Conservation (phyloP, 2,888 invertebrate genomes). For the Silvanus unidentatus region DNA sequence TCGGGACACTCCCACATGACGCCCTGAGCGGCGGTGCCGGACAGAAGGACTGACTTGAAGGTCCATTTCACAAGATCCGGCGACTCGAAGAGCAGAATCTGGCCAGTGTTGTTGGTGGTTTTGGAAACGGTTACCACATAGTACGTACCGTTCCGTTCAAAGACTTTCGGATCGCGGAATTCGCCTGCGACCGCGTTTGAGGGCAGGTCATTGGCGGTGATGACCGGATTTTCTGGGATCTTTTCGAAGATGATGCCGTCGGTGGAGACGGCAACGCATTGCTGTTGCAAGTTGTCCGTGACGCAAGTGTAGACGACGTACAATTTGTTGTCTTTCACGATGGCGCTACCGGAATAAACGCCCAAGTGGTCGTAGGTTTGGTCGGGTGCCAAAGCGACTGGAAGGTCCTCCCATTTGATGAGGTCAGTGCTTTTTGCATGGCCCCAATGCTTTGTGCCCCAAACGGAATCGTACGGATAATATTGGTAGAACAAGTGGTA, state of each 20-base stretch:
- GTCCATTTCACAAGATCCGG: slow-evolving; percentile 33
- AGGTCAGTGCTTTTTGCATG: slow-evolving; percentile 49
- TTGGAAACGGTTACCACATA: slow-evolving; percentile 45
- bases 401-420: slow-evolving; percentile 47
- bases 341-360: slow-evolving; percentile 50
- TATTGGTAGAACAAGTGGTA: slow-evolving; percentile 52
- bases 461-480: slow-evolving; percentile 43
- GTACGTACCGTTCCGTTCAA: slow-evolving; percentile 42
- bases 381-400: slow-evolving; percentile 49
- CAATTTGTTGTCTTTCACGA: slow-evolving; percentile 43
- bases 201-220: slow-evolving; percentile 38
- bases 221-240: slow-evolving; percentile 17
- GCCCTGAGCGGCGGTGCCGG: slow-evolving; percentile 19
- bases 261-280: slow-evolving; percentile 37
- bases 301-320: slow-evolving; percentile 46
- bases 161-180: slow-evolving; percentile 50
- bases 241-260: slow-evolving; percentile 42
- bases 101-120: slow-evolving; percentile 33
- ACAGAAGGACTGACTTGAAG: slow-evolving; percentile 14
- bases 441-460: slow-evolving; percentile 48
- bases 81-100: slow-evolving; percentile 43
- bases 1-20: slow-evolving; percentile 54
- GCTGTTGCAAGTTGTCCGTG: slow-evolving; percentile 25
- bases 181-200: slow-evolving; percentile 40
- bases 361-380: slow-evolving; percentile 38